These are phyloP conservation scores for Nibea albiflora DNA, from an alignment of 2,113 vertebrate species.

Conservation along the genomic window DNA sequence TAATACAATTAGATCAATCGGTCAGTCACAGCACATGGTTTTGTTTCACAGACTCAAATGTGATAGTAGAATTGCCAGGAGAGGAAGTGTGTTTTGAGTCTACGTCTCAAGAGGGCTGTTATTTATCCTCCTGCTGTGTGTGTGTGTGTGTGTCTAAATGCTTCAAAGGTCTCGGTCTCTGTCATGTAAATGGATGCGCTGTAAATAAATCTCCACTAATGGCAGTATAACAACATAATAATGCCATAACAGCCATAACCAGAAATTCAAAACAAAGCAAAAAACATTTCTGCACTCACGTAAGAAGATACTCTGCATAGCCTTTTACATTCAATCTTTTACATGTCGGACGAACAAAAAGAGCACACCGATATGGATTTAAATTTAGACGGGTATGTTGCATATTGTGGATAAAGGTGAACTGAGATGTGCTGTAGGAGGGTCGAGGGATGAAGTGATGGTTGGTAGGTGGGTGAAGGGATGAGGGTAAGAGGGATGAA, in stretches of 20 bases:
- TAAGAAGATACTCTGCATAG: no score
- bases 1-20: conserved; percentile 10
- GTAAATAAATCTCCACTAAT: conserved; percentile 40
- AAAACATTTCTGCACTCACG: neutral
- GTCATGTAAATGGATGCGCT: conserved; percentile 46
- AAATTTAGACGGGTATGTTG: no score
- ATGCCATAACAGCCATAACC: neutral
- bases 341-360: neutral
- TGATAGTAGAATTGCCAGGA: conserved; percentile 9
- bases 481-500: no score
- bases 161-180: conserved; percentile 43
- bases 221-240: neutral
- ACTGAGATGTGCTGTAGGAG: no score
- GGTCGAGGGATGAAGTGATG: no score
- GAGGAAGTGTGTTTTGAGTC: conserved; percentile 12
- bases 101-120: conserved; percentile 39
- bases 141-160: conserved; percentile 2
- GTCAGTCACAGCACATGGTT: neutral
- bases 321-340: neutral
- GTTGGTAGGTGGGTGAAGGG: no score
- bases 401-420: no score
- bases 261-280: conserved; percentile 25
- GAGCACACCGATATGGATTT: no score
- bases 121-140: conserved; percentile 19
- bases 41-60: neutral